phyloP scores from a whole-genome alignment of 1,140 invertebrate species.

The Lucilia sericata region DNA sequence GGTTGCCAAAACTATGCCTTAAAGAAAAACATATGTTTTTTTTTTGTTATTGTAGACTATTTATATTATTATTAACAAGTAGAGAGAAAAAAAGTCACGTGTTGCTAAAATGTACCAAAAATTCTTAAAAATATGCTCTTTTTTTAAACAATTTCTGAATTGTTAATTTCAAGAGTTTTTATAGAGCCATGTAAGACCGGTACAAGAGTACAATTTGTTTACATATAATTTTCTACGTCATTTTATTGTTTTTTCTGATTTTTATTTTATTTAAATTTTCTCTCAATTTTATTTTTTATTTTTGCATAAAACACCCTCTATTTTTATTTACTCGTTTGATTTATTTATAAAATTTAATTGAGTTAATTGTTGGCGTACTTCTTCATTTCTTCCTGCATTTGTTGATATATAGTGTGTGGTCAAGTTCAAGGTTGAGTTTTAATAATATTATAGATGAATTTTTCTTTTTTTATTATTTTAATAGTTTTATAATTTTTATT shows the following conservation, averaged over 20 bases:
- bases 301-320: slow-evolving; percentile 2
- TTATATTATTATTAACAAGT: too few species aligned
- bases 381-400: not conserved
- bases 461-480: not conserved
- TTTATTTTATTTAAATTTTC: too few species aligned
- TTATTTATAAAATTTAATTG: slow-evolving; percentile 7
- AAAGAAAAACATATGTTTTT: too few species aligned
- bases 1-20: too few species aligned
- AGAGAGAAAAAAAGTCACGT: too few species aligned
- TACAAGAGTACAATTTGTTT: too few species aligned
- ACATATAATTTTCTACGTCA: not conserved
- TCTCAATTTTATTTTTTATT: not conserved
- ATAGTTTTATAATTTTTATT: not conserved
- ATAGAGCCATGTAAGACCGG: too few species aligned
- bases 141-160: too few species aligned
- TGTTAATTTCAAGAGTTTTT: too few species aligned
- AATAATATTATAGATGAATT: not conserved
- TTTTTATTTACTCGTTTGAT: not conserved
- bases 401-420: not conserved
- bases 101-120: too few species aligned
- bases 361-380: not conserved
- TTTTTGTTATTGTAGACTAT: too few species aligned
- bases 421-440: slow-evolving; percentile 12
- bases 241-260: not conserved
- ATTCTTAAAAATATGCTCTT: too few species aligned